Percentiles rank a stretch among this genome's conserved stretches.
Conservation (phyloP, 1,140 invertebrate species). For the Rhynchophorus ferrugineus region DNA sequence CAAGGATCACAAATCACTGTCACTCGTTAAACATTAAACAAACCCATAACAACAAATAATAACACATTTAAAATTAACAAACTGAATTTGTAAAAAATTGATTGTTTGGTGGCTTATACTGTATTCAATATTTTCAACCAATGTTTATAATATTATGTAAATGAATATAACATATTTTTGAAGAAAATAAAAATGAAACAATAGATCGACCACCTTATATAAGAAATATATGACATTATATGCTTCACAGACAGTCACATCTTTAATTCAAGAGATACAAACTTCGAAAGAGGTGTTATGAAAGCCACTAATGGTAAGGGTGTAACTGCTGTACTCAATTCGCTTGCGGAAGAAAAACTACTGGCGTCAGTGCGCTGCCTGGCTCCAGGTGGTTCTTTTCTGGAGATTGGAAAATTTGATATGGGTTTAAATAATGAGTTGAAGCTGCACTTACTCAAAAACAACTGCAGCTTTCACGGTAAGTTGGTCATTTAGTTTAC, state of each 20-base stretch:
- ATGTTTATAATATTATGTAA: background rate
- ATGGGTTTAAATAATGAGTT: conserved; percentile 56
- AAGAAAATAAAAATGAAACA: background rate
- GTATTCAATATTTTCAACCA: background rate
- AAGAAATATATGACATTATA: background rate
- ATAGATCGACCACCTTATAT: background rate
- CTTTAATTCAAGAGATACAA: conserved; percentile 54
- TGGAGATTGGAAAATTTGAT: conserved; percentile 75
- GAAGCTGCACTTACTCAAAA: conserved; percentile 69
- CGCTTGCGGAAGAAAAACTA: conserved; percentile 59
- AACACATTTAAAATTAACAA: background rate
- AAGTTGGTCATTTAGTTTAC: too few species aligned
- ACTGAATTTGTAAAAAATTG: background rate
- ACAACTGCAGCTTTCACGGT: conserved; percentile 81
- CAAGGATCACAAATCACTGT: too few species aligned
- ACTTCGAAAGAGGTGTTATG: conserved; percentile 53
- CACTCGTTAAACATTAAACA: too few species aligned
- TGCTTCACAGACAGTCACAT: conserved; percentile 40
- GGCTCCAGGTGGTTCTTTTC: conserved; percentile 55
- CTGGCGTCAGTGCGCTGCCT: conserved; percentile 72
- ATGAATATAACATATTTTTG: background rate
- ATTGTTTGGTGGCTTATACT: background rate
- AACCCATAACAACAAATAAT: background rate
- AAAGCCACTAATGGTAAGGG: conserved; percentile 52
- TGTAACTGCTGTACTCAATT: conserved; percentile 62